A percentile compares a stretch with the other conserved stretches of the same genome.
phyloP scores from a whole-genome alignment of 2,797 vertebrate species.

The Myioborus miniatus region DNA sequence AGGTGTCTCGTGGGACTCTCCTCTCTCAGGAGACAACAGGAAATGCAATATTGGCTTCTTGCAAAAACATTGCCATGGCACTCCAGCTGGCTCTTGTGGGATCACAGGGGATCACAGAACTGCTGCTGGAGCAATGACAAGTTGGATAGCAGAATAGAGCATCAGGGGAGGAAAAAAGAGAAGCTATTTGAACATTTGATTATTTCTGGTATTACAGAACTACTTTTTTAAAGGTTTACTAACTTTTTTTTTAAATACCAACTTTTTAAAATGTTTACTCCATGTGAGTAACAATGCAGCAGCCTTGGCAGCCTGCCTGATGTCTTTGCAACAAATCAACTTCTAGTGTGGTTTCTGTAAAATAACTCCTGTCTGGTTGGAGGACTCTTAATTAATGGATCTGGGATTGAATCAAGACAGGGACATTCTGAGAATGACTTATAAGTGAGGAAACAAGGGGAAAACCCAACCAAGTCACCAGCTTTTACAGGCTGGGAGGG shows the following conservation, averaged over 20 bases:
- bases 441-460: neutral
- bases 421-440: neutral
- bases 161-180: neutral
- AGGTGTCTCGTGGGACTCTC: neutral
- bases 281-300: neutral
- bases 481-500: neutral
- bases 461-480: neutral
- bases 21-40: neutral
- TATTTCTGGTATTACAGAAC: neutral
- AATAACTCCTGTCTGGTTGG: neutral
- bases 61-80: neutral
- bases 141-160: neutral
- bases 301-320: neutral
- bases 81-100: neutral
- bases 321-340: neutral
- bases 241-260: neutral
- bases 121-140: neutral
- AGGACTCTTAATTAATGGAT: neutral
- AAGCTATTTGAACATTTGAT: neutral
- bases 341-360: neutral
- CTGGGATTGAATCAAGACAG: neutral
- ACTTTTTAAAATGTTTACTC: neutral
- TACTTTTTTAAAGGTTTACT: neutral
- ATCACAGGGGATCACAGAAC: neutral
- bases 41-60: neutral